Conservation (phyloP, 92 coral and sea anemone species). For the Metridium senile region DNA sequence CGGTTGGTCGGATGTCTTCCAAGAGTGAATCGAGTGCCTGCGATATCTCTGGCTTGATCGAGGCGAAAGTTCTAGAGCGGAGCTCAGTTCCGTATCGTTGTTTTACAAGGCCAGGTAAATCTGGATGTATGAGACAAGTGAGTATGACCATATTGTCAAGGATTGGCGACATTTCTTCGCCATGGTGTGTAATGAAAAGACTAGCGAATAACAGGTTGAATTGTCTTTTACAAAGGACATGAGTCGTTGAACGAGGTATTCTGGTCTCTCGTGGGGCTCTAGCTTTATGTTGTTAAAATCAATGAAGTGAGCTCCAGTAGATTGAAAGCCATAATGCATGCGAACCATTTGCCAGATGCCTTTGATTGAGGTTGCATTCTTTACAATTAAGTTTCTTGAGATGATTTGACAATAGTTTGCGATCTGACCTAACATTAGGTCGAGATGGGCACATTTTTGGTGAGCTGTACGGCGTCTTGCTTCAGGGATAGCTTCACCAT, state of each 20-base stretch:
- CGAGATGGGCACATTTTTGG: conserved; percentile 39
- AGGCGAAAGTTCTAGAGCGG: conserved; percentile 37
- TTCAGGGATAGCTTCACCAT: conserved; percentile 44
- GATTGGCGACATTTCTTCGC: conserved; percentile 56
- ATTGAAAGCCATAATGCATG: conserved; percentile 47
- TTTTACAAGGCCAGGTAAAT: conserved; percentile 52
- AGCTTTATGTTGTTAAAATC: conserved; percentile 42
- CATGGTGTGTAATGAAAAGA: conserved; percentile 46
- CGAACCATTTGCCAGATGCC: conserved; percentile 42
- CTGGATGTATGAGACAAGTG: conserved; percentile 59
- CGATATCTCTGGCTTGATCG: conserved; percentile 8
- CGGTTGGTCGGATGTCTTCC: conserved; percentile 31
- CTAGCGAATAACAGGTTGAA: conserved; percentile 29
- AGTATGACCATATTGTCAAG: conserved; percentile 55
- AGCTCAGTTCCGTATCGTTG: conserved; percentile 49
- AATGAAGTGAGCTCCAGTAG: conserved; percentile 40
- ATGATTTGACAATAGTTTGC: conserved; percentile 44
- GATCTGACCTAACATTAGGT: conserved; percentile 66
- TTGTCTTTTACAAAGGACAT: conserved; percentile 28
- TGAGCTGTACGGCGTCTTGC: conserved; percentile 48
- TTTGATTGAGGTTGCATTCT: conserved; percentile 38
- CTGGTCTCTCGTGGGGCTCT: conserved; percentile 43
- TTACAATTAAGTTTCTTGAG: conserved; percentile 32
- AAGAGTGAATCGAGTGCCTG: background rate
- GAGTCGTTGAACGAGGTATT: conserved; percentile 34